Percentiles rank a stretch among this genome's conserved stretches.
Conservation (phyloP, 2,113 vertebrate genomes). For the Hemibates koningsi region DNA sequence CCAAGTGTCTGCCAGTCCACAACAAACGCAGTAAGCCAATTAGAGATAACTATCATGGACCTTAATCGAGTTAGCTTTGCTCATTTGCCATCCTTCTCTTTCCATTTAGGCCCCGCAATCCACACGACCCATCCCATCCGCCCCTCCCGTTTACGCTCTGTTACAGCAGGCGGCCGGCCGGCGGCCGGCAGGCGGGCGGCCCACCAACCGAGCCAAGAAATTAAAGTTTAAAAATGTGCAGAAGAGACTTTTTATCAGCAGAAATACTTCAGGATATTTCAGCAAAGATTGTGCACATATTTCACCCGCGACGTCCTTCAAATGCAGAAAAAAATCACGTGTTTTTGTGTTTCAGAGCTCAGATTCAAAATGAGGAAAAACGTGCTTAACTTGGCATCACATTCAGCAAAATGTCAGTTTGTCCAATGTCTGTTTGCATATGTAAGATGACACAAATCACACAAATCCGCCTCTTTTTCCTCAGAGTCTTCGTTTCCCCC, state of each 20-base stretch:
- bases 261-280: neutral
- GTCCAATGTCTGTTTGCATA: neutral
- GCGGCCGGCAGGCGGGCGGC: neutral
- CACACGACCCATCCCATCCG: neutral
- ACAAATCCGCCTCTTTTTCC: neutral
- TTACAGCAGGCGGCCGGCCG: neutral
- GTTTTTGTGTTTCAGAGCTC: neutral
- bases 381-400: neutral
- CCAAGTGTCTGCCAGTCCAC: conserved; percentile 1
- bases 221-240: neutral
- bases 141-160: neutral
- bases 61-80: conserved; percentile 39
- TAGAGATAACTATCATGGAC: conserved; percentile 38
- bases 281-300: neutral
- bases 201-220: neutral
- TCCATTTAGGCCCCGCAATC: neutral
- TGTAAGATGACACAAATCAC: neutral
- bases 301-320: neutral
- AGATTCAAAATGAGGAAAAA: neutral
- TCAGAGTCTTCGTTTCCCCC: neutral
- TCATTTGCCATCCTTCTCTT: conserved; percentile 7
- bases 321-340: neutral
- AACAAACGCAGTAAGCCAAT: conserved; percentile 31
- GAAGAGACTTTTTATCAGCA: neutral
- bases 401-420: neutral